phyloP scores from a whole-genome alignment of 2,113 vertebrate species.

The Phocoena phocoena region DNA sequence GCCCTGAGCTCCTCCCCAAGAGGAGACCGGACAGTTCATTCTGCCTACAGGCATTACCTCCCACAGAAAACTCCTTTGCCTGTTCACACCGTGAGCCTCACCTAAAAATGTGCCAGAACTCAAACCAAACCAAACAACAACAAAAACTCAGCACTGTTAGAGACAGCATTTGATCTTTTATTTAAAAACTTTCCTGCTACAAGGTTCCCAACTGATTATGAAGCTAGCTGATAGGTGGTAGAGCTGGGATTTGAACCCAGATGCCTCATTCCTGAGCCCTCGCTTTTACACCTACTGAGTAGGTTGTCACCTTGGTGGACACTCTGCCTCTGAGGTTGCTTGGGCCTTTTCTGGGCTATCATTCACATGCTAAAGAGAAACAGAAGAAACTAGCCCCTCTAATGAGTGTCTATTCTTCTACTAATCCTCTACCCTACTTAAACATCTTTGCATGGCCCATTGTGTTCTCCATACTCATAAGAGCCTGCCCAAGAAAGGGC shows the following conservation, averaged over 20 bases:
- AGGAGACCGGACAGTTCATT: constrained; percentile 58
- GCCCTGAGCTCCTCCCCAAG: constrained; percentile 55
- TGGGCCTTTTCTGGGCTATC: background rate
- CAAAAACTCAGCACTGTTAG: too few relatives aligned
- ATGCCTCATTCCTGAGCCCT: background rate
- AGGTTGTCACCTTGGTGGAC: background rate
- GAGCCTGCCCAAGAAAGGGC: background rate
- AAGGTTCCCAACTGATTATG: background rate
- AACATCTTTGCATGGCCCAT: background rate
- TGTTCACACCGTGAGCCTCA: constrained; percentile 29
- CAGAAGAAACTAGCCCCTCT: background rate
- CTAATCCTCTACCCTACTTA: background rate
- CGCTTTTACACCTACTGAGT: background rate
- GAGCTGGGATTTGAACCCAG: background rate
- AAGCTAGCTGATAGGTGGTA: background rate
- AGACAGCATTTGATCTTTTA: background rate
- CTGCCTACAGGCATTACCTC: constrained; percentile 60
- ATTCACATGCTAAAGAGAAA: background rate
- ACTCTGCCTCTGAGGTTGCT: background rate
- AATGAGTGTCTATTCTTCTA: background rate
- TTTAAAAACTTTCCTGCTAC: background rate
- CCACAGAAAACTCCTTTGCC: constrained; percentile 64
- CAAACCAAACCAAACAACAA: background rate
- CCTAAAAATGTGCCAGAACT: constrained; percentile 70
- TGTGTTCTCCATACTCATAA: background rate